These are phyloP conservation scores for Drosophila melanica DNA, from an alignment of 1,140 invertebrate species.

Conservation along the genomic window DNA sequence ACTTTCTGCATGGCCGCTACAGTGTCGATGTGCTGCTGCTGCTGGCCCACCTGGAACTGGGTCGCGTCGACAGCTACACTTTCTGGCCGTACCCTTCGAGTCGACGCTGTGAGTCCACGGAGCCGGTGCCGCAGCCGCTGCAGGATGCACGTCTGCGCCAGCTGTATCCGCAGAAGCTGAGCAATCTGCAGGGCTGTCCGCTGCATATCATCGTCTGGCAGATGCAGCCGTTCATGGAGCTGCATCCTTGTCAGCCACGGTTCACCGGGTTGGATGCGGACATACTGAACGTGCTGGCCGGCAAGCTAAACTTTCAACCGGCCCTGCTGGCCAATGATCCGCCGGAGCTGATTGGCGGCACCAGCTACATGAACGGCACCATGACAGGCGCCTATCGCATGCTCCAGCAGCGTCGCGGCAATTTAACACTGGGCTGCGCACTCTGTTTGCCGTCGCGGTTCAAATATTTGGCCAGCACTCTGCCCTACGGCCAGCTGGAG, in stretches of 20 bases:
- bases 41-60: neutral
- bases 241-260: neutral
- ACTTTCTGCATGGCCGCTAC: constrained; percentile 49
- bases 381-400: constrained; percentile 60
- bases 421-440: constrained; percentile 54
- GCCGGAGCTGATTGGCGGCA: constrained; percentile 39
- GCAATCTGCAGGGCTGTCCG: constrained; percentile 53
- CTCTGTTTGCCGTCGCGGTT: constrained; percentile 50
- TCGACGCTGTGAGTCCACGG: constrained; percentile 7
- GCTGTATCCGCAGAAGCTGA: constrained; percentile 49
- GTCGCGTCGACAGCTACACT: constrained; percentile 13
- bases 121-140: constrained; percentile 14
- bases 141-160: neutral
- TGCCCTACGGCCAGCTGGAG: constrained; percentile 54
- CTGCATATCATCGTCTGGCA: constrained; percentile 57
- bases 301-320: constrained; percentile 50
- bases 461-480: constrained; percentile 28
- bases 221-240: constrained; percentile 47
- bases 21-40: constrained; percentile 54
- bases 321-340: constrained; percentile 52
- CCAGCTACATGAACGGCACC: constrained; percentile 51
- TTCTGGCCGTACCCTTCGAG: constrained; percentile 37
- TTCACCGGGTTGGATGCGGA: constrained; percentile 54
- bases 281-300: constrained; percentile 40
- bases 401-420: constrained; percentile 47